These are phyloP conservation scores for Phaethon lepturus DNA, from an alignment of 2,113 vertebrate genomes.

Conservation along the genomic window DNA sequence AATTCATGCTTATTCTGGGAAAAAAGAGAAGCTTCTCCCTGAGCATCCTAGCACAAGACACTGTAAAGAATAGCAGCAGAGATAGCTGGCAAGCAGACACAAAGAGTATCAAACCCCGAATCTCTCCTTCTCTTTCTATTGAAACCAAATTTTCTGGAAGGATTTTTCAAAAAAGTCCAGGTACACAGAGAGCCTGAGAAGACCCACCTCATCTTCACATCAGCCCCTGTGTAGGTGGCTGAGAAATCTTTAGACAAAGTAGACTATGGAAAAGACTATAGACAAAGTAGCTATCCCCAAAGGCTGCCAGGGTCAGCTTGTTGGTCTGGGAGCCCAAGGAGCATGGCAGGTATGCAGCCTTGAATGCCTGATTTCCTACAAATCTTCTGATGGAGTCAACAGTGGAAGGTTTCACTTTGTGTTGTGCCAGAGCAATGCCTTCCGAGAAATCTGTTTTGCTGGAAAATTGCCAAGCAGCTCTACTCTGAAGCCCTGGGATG, in stretches of 20 bases:
- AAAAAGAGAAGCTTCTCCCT: not conserved
- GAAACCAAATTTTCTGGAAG: not conserved
- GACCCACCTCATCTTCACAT: not conserved
- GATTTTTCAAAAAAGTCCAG: not conserved
- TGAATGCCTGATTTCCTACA: accelerated
- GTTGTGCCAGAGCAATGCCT: not conserved
- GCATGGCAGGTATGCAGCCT: too few species aligned
- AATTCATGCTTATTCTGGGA: not conserved
- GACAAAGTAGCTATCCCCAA: not conserved
- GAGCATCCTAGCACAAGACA: not conserved
- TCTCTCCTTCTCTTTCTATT: not conserved
- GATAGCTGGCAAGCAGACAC: not conserved
- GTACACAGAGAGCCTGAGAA: not conserved
- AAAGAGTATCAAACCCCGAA: not conserved
- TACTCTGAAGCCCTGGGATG: not conserved
- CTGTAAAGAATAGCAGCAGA: not conserved
- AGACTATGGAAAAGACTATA: not conserved
- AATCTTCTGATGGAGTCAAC: not conserved
- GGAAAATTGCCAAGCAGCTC: not conserved
- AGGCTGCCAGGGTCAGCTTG: not conserved
- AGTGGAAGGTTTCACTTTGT: not conserved
- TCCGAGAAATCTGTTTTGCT: not conserved
- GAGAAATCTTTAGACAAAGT: not conserved
- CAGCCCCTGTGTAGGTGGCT: not conserved
- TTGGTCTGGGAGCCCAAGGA: not conserved